phyloP scores from a whole-genome alignment of 1,140 invertebrate genomes.

The Drosophila nigromelanica region DNA sequence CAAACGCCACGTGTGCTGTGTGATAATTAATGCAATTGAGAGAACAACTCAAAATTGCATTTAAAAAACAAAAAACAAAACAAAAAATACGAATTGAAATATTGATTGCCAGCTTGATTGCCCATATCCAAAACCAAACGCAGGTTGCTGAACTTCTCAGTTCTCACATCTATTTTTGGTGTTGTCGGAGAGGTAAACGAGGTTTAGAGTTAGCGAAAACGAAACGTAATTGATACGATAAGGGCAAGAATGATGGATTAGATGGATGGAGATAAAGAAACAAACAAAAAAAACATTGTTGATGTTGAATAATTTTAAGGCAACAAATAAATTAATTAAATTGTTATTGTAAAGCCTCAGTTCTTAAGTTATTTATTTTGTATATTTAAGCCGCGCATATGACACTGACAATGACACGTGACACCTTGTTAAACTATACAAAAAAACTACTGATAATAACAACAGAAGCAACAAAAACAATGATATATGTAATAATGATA shows the following conservation, averaged over 20 bases:
- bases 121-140: not conserved
- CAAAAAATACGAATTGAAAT: not conserved
- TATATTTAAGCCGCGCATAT: constrained; percentile 79
- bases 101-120: constrained; percentile 3
- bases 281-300: constrained; percentile 67
- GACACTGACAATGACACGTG: constrained; percentile 60
- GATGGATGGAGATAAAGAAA: constrained; percentile 4
- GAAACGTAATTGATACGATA: constrained; percentile 27
- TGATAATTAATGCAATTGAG: constrained; percentile 32
- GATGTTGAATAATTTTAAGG: constrained; percentile 81
- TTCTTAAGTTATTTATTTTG: constrained; percentile 81
- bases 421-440: constrained; percentile 73
- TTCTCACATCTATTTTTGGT: not conserved
- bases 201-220: constrained; percentile 32
- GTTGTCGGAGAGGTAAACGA: not conserved
- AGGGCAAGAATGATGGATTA: constrained; percentile 9
- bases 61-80: constrained; percentile 46
- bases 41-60: constrained; percentile 39
- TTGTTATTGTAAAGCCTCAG: constrained; percentile 81
- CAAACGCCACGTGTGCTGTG: constrained; percentile 52
- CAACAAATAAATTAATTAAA: constrained; percentile 67
- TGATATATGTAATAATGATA: constrained; percentile 15
- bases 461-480: constrained; percentile 38
- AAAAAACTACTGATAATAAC: constrained; percentile 27
- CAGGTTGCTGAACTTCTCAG: not conserved